Conservation (phyloP, 2,797 vertebrate genomes). For the Pseudochaenichthys georgianus region DNA sequence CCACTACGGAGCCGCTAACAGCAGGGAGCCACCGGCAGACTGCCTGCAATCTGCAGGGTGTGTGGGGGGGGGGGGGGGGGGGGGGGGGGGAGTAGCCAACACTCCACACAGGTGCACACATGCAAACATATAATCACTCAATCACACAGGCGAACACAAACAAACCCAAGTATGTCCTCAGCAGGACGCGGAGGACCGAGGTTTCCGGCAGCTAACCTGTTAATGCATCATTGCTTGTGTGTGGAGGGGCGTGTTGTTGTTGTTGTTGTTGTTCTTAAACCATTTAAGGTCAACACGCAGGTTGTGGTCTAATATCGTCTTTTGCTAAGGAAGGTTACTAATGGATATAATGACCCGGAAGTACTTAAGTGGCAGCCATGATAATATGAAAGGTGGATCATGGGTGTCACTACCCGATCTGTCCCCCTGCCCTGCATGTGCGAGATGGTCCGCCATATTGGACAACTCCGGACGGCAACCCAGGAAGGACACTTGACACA, state of each 20-base stretch:
- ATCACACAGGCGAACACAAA: conserved; percentile 55
- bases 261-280: conserved; percentile 13
- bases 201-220: conserved; percentile 2
- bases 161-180: conserved; percentile 48
- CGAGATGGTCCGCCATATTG: too few relatives aligned
- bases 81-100: conserved; percentile 52
- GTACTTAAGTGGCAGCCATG: too few relatives aligned
- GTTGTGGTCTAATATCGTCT: too few relatives aligned
- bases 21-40: conserved; percentile 64
- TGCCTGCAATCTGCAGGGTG: conserved; percentile 43
- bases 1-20: conserved; percentile 62
- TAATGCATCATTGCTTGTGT: conserved; percentile 14
- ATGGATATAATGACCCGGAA: too few relatives aligned
- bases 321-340: too few relatives aligned
- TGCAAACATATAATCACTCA: conserved; percentile 63
- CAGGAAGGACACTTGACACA: too few relatives aligned
- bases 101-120: conserved; percentile 56
- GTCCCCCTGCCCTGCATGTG: too few relatives aligned
- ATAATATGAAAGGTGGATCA: too few relatives aligned
- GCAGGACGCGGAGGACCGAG: conserved; percentile 20
- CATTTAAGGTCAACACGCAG: conserved; percentile 24
- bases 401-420: too few relatives aligned
- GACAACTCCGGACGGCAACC: too few relatives aligned
- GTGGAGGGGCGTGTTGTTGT: not conserved
- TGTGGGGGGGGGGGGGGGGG: not conserved